phyloP scores from a whole-genome alignment of 2,888 invertebrate genomes.

The Idaea aversata region DNA sequence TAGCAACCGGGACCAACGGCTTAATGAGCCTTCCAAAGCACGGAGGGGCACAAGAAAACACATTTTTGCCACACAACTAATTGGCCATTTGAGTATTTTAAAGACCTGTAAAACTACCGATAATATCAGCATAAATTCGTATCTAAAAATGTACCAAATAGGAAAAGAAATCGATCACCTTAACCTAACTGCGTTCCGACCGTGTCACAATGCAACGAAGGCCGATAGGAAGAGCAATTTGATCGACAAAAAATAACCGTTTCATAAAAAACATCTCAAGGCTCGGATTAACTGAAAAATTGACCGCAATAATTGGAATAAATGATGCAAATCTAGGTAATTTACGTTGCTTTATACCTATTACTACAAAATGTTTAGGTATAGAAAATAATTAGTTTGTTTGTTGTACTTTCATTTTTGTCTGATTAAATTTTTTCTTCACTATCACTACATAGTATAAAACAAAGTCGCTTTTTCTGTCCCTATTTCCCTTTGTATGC shows the following conservation, averaged over 20 bases:
- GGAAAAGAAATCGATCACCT: slow-evolving; percentile 31
- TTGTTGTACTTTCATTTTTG: slow-evolving; percentile 18
- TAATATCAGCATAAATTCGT: neutral
- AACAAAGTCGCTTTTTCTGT: no score
- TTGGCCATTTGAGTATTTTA: no score
- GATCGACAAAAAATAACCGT: neutral
- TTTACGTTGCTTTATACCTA: neutral
- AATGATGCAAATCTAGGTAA: slow-evolving; percentile 7
- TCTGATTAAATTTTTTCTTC: no score
- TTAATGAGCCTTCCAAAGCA: no score
- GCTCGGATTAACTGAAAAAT: slow-evolving; percentile 3
- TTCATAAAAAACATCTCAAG: slow-evolving; percentile 2
- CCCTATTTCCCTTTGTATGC: no score
- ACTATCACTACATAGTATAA: no score
- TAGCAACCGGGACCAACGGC: no score
- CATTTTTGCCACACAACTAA: no score
- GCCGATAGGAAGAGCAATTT: slow-evolving; percentile 27
- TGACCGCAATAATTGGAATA: slow-evolving; percentile 5
- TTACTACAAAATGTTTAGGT: neutral
- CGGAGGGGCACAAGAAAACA: no score
- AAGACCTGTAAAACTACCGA: no score
- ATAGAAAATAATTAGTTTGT: no score
- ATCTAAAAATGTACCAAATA: slow-evolving; percentile 3
- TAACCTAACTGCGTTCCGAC: slow-evolving; percentile 26
- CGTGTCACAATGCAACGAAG: slow-evolving; percentile 23